Conservation (phyloP, 1,140 invertebrate species). For the Eupeodes corollae region DNA sequence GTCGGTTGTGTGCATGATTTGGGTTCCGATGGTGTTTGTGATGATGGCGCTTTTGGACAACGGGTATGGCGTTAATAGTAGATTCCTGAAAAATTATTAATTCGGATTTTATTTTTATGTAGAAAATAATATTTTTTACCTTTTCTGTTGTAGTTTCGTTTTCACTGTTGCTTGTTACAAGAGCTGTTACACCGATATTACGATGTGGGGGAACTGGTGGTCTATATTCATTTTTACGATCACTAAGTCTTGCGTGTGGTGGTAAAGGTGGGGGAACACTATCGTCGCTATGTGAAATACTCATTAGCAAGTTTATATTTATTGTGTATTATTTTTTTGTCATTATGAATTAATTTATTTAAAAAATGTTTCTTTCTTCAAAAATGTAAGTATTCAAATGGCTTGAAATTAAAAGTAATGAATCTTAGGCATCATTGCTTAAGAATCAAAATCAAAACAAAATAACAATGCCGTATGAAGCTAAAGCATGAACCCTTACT, state of each 20-base stretch:
- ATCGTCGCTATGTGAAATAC: constrained; percentile 5
- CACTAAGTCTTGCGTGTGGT: constrained; percentile 39
- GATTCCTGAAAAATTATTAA: not conserved
- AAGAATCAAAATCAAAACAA: too few species aligned
- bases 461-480: too few species aligned
- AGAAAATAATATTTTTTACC: not conserved
- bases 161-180: too few species aligned
- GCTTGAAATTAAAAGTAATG: too few species aligned
- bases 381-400: too few species aligned
- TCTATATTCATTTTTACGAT: constrained; percentile 54
- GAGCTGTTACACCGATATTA: constrained; percentile 45
- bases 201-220: constrained; percentile 78
- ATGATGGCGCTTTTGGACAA: not conserved
- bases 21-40: constrained; percentile 1
- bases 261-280: constrained; percentile 43
- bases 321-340: too few species aligned
- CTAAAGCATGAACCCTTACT: too few species aligned
- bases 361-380: too few species aligned
- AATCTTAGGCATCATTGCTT: too few species aligned
- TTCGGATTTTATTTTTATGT: not conserved
- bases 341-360: too few species aligned
- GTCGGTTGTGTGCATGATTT: not conserved
- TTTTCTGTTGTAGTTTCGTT: not conserved
- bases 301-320: too few species aligned
- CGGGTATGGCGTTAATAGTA: not conserved